Evolutionary conservation across 2,113 vertebrate genomes (phyloP), one percentile per base, ranked within the genome.

Genomic region (Epinephelus cyanopodus): DNA sequence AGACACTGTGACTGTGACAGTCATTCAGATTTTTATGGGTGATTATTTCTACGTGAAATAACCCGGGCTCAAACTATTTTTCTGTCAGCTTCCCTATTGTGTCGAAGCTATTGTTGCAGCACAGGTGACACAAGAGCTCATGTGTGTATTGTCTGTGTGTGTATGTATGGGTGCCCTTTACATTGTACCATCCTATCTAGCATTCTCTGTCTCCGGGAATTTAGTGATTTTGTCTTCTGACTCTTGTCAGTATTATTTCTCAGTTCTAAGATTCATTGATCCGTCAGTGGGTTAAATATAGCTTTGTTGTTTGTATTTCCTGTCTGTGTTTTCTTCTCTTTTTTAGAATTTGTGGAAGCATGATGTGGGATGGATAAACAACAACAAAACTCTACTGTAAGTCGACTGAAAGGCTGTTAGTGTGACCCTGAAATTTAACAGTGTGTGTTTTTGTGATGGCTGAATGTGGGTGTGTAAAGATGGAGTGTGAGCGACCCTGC

Each of bases 351-450:
- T 94, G 93, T 92, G 92, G 91, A 91, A 94, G 91, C 87, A 94
- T 95, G 93, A 93, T 94, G 92, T 95, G 95, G 95, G 93, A 96
- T 94, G 94, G 95, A 94, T 95, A 94, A 93, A 92, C 92, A 89
- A 83, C 90, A 80, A 86, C 81, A 37, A 84, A 90, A 79, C 61
- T 88, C 81, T 73, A 81, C 66, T 75, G 94, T 95, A 84, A 94
- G 93, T 92, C 61, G 57, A 42, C 58, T 69, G 21, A 74, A 63
- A 25, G 25, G 29, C 29, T 33, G 3, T 68, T 54, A 9, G 48
- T 60, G n/a, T 50, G 15, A 52, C 1, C 29, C 13, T 18, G 39
- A 50, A 17, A 29, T 73, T 29, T 3, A 25, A 19, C 25, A 18
- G 5, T 23, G 4, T 58, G 21, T 58, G 37, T 65, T 54, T 67